Evolutionary conservation across 1,140 invertebrate species (phyloP).

Genomic region (Agrypnia vestita): DNA sequence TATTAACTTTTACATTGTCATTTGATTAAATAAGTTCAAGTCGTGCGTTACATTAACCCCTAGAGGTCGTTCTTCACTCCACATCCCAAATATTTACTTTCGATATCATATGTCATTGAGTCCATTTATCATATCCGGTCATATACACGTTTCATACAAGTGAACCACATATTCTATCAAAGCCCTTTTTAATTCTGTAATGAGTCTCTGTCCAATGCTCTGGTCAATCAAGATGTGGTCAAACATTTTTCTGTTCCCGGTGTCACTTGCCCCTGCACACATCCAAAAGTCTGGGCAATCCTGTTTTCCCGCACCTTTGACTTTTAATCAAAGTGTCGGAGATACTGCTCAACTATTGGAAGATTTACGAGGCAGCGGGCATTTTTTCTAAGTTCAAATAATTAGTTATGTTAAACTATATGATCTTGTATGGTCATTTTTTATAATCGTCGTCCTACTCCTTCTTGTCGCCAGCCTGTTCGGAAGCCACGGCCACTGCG

Average conservation of each 20-base stretch:
- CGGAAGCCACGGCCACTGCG: not conserved
- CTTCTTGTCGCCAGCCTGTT: conserved; percentile 19
- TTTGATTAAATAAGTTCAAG: conserved; percentile 15
- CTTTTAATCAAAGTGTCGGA: too few species aligned
- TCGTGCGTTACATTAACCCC: not conserved
- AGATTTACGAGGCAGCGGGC: too few species aligned
- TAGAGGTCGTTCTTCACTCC: not conserved
- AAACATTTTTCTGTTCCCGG: not conserved
- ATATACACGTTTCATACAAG: not conserved
- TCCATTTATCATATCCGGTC: conserved; percentile 12
- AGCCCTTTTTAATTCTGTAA: too few species aligned
- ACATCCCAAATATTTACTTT: conserved; percentile 4
- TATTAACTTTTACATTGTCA: conserved; percentile 1
- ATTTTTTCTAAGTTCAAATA: too few species aligned
- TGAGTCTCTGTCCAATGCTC: not conserved
- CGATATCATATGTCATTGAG: not conserved
- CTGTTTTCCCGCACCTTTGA: too few species aligned
- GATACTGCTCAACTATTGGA: too few species aligned
- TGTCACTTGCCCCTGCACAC: not conserved
- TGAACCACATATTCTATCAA: too few species aligned
- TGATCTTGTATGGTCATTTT: too few species aligned
- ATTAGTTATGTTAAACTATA: too few species aligned
- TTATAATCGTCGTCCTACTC: not conserved
- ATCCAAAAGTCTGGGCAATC: too few species aligned
- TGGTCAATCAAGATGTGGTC: not conserved